Conservation (phyloP, 2,888 invertebrate genomes). For the Coelinius sp. region DNA sequence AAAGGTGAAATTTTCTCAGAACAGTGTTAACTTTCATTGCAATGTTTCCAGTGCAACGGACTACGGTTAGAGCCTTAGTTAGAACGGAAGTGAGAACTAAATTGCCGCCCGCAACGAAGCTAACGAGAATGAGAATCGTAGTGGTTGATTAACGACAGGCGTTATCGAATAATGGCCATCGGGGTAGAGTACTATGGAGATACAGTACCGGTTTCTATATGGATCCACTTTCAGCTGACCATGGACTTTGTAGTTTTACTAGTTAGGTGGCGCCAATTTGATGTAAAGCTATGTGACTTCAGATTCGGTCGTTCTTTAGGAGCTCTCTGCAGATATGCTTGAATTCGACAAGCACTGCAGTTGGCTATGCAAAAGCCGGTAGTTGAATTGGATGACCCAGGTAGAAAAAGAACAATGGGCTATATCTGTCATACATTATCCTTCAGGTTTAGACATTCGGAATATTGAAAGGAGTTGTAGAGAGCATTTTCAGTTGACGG, state of each 20-base stretch:
- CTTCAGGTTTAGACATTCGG: no score
- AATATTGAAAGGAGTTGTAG: no score
- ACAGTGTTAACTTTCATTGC: slow-evolving; percentile 21
- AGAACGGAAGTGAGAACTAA: neutral
- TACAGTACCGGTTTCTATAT: neutral
- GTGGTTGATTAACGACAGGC: slow-evolving; percentile 47
- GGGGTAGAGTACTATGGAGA: neutral
- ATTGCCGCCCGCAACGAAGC: slow-evolving; percentile 35
- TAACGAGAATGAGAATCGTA: slow-evolving; percentile 46
- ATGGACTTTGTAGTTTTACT: slow-evolving; percentile 41
- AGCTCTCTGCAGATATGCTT: neutral
- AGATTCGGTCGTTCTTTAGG: slow-evolving; percentile 31
- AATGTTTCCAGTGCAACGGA: slow-evolving; percentile 28
- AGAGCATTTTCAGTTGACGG: no score
- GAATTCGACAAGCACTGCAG: neutral
- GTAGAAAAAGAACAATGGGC: no score
- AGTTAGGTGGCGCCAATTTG: slow-evolving; percentile 37
- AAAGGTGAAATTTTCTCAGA: neutral
- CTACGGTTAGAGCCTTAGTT: slow-evolving; percentile 19
- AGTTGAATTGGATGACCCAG: no score
- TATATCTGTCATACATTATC: no score
- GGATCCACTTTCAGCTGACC: slow-evolving; percentile 40
- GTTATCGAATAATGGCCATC: slow-evolving; percentile 45
- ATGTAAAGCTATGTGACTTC: slow-evolving; percentile 26
- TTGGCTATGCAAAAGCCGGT: neutral